Conservation (phyloP, 2,113 vertebrate species). For the Trinectes maculatus region DNA sequence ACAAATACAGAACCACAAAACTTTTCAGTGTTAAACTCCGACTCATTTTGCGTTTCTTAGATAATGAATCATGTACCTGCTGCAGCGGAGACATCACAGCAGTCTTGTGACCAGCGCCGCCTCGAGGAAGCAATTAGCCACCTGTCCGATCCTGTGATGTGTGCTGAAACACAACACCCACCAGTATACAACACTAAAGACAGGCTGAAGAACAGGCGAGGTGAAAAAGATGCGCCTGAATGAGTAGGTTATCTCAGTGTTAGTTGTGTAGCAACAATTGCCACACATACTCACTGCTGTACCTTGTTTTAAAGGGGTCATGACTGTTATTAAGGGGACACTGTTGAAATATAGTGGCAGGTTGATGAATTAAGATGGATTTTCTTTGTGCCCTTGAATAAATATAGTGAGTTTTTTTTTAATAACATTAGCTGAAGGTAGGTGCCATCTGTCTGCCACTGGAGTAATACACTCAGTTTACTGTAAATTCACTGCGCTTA, state of each 20-base stretch:
- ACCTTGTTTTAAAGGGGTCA: slow-evolving; percentile 44
- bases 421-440: slow-evolving; percentile 19
- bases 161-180: neutral
- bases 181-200: slow-evolving; percentile 4
- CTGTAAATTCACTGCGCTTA: slow-evolving; percentile 9
- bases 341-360: slow-evolving; percentile 9
- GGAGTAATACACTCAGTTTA: neutral
- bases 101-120: slow-evolving; percentile 1
- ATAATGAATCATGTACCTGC: slow-evolving; percentile 19
- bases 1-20: slow-evolving; percentile 3
- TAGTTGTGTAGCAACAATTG: slow-evolving; percentile 4
- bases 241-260: slow-evolving; percentile 10
- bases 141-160: slow-evolving; percentile 15
- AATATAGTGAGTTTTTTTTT: slow-evolving; percentile 3
- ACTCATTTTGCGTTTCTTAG: slow-evolving; percentile 15
- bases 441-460: neutral
- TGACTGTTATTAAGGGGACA: slow-evolving; percentile 4
- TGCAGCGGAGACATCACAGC: slow-evolving; percentile 17
- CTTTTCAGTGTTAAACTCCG: slow-evolving; percentile 15
- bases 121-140: slow-evolving; percentile 21
- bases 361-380: slow-evolving; percentile 18
- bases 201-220: slow-evolving; percentile 28
- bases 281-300: slow-evolving; percentile 9
- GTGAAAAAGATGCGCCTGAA: slow-evolving; percentile 13
- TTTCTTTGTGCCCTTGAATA: slow-evolving; percentile 6